Evolutionary conservation across 2,888 invertebrate species (phyloP).

Genomic region (Adela reaumurella): DNA sequence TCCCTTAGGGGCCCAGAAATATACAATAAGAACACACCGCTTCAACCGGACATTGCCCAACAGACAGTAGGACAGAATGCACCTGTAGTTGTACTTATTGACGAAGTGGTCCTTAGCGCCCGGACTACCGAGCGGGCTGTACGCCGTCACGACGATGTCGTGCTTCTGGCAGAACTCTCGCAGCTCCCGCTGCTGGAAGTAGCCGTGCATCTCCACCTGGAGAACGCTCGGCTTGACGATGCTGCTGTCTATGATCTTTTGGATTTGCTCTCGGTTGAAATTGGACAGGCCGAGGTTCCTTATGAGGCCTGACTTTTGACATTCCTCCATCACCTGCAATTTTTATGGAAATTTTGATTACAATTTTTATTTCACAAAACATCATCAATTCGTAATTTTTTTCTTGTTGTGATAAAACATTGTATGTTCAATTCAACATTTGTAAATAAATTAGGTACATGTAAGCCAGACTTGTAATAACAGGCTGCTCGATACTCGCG

Average conservation of each 20-base stretch:
- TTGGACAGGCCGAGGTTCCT: conserved; percentile 79
- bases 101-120: conserved; percentile 63
- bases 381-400: too few relatives aligned
- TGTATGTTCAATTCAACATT: too few relatives aligned
- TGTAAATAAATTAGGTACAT: too few relatives aligned
- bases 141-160: conserved; percentile 65
- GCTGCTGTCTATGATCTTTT: conserved; percentile 55
- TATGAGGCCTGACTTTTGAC: conserved; percentile 60
- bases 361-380: too few relatives aligned
- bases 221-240: conserved; percentile 68
- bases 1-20: too few relatives aligned
- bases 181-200: conserved; percentile 67
- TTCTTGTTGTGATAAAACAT: too few relatives aligned
- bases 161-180: conserved; percentile 58
- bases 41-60: too few relatives aligned
- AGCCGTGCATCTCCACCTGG: conserved; percentile 73
- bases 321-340: conserved; percentile 65
- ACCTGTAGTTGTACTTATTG: conserved; percentile 60
- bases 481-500: too few relatives aligned
- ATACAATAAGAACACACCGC: too few relatives aligned
- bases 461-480: not conserved
- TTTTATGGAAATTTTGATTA: too few relatives aligned
- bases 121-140: conserved; percentile 70
- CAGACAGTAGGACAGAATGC: conserved; percentile 5
- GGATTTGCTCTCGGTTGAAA: conserved; percentile 68